These are phyloP conservation scores for Gari tellinella DNA, from an alignment of 2,888 invertebrate species.

Conservation along the genomic window DNA sequence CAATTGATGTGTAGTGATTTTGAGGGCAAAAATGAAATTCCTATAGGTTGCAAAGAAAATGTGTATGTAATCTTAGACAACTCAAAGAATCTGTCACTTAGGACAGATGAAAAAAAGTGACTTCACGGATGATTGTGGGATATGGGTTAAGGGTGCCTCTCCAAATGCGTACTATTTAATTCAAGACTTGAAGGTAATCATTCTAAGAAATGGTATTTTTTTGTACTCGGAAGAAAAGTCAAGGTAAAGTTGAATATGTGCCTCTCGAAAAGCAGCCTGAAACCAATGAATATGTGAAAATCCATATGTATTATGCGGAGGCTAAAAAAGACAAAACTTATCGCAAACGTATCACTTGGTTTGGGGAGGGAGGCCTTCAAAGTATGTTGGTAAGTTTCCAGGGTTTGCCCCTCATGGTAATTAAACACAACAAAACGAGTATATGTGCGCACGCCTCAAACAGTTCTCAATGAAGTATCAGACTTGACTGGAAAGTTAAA, in stretches of 20 bases:
- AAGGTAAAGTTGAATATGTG: background rate
- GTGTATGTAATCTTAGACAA: slow-evolving; percentile 41
- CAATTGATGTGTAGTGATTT: background rate
- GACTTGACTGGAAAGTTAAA: background rate
- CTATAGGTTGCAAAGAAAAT: slow-evolving; percentile 35
- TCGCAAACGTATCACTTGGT: slow-evolving; percentile 46
- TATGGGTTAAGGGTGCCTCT: slow-evolving; percentile 1
- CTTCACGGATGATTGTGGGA: slow-evolving; percentile 20
- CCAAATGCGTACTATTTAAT: no score
- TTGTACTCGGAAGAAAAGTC: background rate
- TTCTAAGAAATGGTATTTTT: background rate
- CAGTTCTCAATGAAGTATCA: background rate
- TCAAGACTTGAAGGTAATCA: no score
- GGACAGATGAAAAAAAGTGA: background rate
- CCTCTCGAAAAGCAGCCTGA: background rate
- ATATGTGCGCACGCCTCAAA: no score
- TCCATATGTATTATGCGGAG: background rate
- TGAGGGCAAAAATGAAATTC: slow-evolving; percentile 12
- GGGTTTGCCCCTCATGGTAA: slow-evolving; percentile 6
- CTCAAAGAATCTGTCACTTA: slow-evolving; percentile 2
- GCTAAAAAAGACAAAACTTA: slow-evolving; percentile 4
- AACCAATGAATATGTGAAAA: background rate
- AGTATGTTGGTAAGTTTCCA: slow-evolving; percentile 22
- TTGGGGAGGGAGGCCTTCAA: slow-evolving; percentile 10
- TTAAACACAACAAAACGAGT: no score